phyloP scores from a whole-genome alignment of 2,888 invertebrate genomes.

The Petrolisthes cinctipes region DNA sequence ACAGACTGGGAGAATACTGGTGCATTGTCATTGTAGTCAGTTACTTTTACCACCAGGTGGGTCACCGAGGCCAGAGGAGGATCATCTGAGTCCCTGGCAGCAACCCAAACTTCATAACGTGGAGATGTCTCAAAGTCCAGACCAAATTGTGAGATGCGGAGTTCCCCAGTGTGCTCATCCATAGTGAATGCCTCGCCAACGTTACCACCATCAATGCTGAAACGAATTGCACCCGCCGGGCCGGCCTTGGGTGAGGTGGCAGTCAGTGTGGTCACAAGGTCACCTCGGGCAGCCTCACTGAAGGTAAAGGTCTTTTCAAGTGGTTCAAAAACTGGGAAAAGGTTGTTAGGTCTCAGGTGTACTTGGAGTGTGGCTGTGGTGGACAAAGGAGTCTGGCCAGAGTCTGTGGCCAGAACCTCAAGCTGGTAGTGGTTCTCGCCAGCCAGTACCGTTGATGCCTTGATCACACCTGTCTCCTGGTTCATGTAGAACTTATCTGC shows the following conservation, averaged over 20 bases:
- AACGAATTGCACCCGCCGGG: conserved; percentile 78
- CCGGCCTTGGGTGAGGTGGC: conserved; percentile 86
- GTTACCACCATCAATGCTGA: conserved; percentile 93
- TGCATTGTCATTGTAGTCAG: conserved; percentile 92
- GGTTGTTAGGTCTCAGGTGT: conserved; percentile 80
- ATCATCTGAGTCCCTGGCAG: conserved; percentile 70
- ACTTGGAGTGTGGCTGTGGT: conserved; percentile 83
- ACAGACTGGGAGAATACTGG: conserved; percentile 84
- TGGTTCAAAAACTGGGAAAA: conserved; percentile 83
- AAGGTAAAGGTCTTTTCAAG: conserved; percentile 77
- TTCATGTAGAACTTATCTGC: conserved; percentile 84
- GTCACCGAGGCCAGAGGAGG: conserved; percentile 85
- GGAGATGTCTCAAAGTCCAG: conserved; percentile 87
- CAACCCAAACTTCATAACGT: conserved; percentile 91
- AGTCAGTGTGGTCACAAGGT: conserved; percentile 80
- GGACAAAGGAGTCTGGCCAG: conserved; percentile 78
- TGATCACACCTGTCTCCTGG: conserved; percentile 86
- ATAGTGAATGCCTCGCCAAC: conserved; percentile 87
- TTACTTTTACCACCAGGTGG: conserved; percentile 86
- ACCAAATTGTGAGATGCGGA: conserved; percentile 82
- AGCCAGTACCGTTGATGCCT: conserved; percentile 79
- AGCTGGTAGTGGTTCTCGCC: conserved; percentile 70
- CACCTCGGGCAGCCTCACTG: conserved; percentile 79
- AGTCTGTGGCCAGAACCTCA: conserved; percentile 80
- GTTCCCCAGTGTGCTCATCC: conserved; percentile 83